Evolutionary conservation across 2,888 invertebrate genomes (phyloP), one percentile per base, ranked within the genome.

Genomic region (Maniola hyperantus): DNA sequence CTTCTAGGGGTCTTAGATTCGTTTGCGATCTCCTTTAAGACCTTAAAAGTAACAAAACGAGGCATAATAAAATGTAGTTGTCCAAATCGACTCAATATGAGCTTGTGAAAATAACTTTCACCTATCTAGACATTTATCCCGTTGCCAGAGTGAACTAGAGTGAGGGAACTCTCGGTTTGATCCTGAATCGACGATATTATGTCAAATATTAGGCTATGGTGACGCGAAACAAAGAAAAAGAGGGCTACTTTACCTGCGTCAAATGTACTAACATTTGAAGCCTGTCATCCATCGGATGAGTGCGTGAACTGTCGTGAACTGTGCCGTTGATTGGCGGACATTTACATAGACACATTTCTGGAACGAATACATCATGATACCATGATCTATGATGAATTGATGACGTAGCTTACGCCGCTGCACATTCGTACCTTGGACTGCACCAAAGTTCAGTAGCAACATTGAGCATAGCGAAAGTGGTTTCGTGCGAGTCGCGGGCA

Each of bases 381-480:
- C 26, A 26, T 26, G 26, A 26, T 4, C 4, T 26, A 26, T 4
- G 1, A 26, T 26, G 26, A 26, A 26, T 2, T 26, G 48, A 36
- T 50, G 15, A 11, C 42, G 34, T 44, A 15, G 10, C n/a, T 15
- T 64, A 34, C 20, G 26, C 48, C 69, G 69, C 69, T 55, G 36
- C 44, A 44, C 20, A 70, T 72, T 77, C 68, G 72, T 70, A 75
- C 72, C 77, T 81, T 80, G 77, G 75, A 74, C 75, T 74, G 71
- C 64, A 68, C 63, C 75, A 74, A 76, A 82, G 81, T 84, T 85
- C 80, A 78, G 80, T 79, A 79, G 80, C 78, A 75, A 77, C 76
- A 76, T 79, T 77, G 73, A 77, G 79, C 77, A 76, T 72, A 87
- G 90, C 86, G 91, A 91, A 91, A 91, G 91, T 91, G 84, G 88